Evolutionary conservation across 2,113 vertebrate species (phyloP).

Genomic region (Lutjanus erythropterus): DNA sequence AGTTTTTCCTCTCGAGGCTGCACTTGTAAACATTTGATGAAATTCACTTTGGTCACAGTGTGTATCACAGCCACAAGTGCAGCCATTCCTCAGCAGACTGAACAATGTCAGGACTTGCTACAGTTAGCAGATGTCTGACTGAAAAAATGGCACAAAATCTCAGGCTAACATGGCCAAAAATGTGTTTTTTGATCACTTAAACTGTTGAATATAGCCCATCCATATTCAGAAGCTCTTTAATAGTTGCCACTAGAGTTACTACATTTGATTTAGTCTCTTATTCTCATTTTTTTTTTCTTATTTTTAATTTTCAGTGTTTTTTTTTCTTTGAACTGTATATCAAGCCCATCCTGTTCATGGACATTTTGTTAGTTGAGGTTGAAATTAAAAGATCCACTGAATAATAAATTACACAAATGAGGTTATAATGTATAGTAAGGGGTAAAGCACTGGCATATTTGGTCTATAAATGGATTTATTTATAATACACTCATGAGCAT

Average conservation of each 20-base stretch:
- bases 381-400: not conserved
- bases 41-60: not conserved
- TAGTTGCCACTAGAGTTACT: not conserved
- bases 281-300: not conserved
- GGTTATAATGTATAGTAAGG: not conserved
- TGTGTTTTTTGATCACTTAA: not conserved
- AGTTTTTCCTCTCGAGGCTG: not conserved
- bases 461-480: not conserved
- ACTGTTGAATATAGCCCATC: not conserved
- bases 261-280: not conserved
- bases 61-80: not conserved
- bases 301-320: not conserved
- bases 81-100: not conserved
- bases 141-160: not conserved
- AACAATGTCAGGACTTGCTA: not conserved
- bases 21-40: not conserved
- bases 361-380: not conserved
- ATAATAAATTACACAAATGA: not conserved
- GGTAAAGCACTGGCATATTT: not conserved
- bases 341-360: not conserved
- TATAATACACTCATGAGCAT: not conserved
- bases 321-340: not conserved
- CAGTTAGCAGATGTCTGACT: not conserved
- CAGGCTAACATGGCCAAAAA: not conserved
- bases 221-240: not conserved